Base-by-base conservation (phyloP, 1,140 invertebrate genomes). In the Wiebesia pumilae region DNA sequence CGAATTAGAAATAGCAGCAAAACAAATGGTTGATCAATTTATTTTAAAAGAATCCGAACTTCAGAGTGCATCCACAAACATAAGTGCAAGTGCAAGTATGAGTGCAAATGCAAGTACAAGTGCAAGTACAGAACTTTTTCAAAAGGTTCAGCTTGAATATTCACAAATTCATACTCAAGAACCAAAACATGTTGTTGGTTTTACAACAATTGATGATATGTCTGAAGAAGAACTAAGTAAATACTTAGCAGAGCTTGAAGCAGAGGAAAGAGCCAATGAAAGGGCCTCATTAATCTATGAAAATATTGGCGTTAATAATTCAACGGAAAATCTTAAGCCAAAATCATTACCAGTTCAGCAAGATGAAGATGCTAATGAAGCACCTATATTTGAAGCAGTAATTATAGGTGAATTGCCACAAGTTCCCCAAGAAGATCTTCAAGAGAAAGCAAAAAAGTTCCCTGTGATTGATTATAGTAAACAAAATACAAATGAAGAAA, bases 141-240 rank as follows among this genome's bases (percentile, higher is more conserved):
- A 91, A 87, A 90, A 87, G 78, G 87, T 91, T 33, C 90, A 90
- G 62, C 47, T 90, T 27, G 89, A 89, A 86, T 77, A 87, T 21
- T 75, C 89, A 19, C 83, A 85, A 84, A 30, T 85, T 47, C 86
- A 83, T 77, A 51, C 62, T 79, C 51, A 88, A 35, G 84, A 90
- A 33, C 30, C 83, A 14, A 90, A 89, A 89, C 83, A 88, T 33
- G 79, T 88, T 3, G 73, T 91, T 87, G 89, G 89, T 71, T 94
- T 95, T 89, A 90, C 91, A 84, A 90, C 91, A 67, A 93, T 94
- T 51, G 90, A 93, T 21, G 93, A 95, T 87, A 89, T 96, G 67
- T 94, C 94, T 62, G 95, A 96, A 82, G 93, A 93, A 69, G 95
- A 95, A 88, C 89, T 96, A n/a, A 94, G 93, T 73, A 93, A 94